Percentiles rank a stretch among this genome's conserved stretches.
Evolutionary conservation across 2,888 invertebrate genomes (phyloP).

Genomic region (Drosophila nr. perissopoda): DNA sequence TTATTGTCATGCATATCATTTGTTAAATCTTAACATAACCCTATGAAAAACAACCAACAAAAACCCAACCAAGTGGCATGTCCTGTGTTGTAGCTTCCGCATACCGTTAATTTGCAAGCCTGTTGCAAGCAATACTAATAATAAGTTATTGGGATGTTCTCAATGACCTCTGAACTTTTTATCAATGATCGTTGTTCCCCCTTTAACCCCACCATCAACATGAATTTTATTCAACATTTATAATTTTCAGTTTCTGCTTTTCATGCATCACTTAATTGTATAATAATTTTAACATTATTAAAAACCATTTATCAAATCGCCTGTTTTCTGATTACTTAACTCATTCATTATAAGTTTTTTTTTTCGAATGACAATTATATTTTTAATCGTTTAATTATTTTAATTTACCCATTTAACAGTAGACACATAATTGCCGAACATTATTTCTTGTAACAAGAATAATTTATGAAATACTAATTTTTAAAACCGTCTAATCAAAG

Average conservation of each 20-base stretch:
- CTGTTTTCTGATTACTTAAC: neutral
- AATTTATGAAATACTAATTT: neutral
- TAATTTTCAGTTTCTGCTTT: constrained; percentile 12
- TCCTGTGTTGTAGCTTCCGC: constrained; percentile 45
- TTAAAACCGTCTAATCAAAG: neutral
- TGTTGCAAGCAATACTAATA: constrained; percentile 7
- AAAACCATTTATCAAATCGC: neutral
- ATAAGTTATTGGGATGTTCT: neutral
- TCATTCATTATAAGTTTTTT: neutral
- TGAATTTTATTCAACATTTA: constrained; percentile 30
- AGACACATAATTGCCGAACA: neutral
- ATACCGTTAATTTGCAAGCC: constrained; percentile 2
- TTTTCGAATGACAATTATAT: neutral
- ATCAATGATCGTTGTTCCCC: neutral
- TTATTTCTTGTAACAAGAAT: constrained; percentile 4
- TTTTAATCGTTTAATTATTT: neutral
- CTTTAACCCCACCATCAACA: constrained; percentile 13
- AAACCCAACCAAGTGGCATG: constrained; percentile 38
- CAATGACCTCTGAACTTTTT: neutral
- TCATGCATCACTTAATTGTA: constrained; percentile 14
- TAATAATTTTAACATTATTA: neutral
- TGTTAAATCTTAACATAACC: constrained; percentile 26
- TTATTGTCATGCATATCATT: constrained; percentile 28
- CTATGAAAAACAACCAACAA: neutral
- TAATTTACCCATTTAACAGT: neutral